Percentiles rank a stretch among this genome's conserved stretches.
Conservation (phyloP, 2,797 vertebrate genomes). For the Acanthurus leucopareius region DNA sequence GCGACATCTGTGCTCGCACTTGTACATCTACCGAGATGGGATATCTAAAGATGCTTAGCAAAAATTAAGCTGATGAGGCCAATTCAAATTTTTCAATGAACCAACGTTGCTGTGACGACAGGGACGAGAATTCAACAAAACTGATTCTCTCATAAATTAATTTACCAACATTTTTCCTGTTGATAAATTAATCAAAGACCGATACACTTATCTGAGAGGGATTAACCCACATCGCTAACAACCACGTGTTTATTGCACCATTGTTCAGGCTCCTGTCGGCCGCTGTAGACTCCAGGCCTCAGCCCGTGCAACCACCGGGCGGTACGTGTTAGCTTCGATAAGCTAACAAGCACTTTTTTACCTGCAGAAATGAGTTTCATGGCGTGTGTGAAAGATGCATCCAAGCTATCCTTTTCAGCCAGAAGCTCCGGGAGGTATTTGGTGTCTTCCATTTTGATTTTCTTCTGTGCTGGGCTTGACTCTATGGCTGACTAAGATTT, state of each 20-base stretch:
- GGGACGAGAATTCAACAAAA: no score
- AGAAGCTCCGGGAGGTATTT: constrained; percentile 97
- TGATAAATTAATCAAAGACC: fast-evolving
- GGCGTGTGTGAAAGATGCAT: constrained; percentile 96
- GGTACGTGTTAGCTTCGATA: not conserved
- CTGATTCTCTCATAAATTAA: no score
- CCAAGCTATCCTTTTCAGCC: constrained; percentile 97
- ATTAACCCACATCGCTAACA: constrained; percentile 24
- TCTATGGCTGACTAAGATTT: constrained; percentile 45
- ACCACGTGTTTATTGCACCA: constrained; percentile 72
- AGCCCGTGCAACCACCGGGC: not conserved
- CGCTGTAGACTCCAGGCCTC: constrained; percentile 33
- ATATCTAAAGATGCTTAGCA: not conserved
- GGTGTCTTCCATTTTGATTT: constrained; percentile 91
- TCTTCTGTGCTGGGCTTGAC: constrained; percentile 52
- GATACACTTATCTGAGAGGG: not conserved
- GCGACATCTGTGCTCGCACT: no score
- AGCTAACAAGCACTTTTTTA: constrained; percentile 45
- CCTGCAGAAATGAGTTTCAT: constrained; percentile 95
- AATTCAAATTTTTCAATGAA: no score
- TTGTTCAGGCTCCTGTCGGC: constrained; percentile 51
- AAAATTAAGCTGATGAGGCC: no score
- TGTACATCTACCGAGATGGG: not conserved
- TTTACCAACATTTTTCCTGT: fast-evolving
- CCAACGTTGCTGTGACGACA: no score